Evolutionary conservation across 2,888 invertebrate species (phyloP).

Genomic region (Drosophila anomelani): DNA sequence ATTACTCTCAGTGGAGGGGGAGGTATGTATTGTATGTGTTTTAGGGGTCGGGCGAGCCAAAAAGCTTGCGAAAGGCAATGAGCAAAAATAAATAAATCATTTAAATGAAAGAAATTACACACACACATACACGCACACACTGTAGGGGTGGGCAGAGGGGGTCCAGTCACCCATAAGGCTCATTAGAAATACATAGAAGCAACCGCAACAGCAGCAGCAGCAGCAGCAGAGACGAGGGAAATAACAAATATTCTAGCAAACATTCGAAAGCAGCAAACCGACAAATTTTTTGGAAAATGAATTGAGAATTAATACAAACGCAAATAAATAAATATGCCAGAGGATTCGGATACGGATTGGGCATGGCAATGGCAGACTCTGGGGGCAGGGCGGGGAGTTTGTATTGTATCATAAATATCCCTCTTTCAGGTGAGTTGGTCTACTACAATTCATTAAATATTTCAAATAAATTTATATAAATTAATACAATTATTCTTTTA

Average conservation of each 20-base stretch:
- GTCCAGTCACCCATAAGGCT: constrained; percentile 59
- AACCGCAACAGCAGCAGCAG: constrained; percentile 20
- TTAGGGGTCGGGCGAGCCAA: constrained; percentile 11
- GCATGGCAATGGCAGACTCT: background rate
- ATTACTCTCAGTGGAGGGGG: constrained; percentile 4
- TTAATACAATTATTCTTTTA: background rate
- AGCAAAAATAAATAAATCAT: constrained; percentile 78
- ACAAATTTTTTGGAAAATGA: constrained; percentile 25
- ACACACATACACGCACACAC: constrained; percentile 20
- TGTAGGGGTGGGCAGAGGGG: background rate
- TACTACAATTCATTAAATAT: background rate
- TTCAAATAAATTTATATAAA: background rate
- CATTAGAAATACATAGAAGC: constrained; percentile 69
- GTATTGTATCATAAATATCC: background rate
- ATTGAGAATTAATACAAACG: constrained; percentile 30
- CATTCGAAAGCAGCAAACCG: constrained; percentile 20
- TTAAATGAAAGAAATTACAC: constrained; percentile 72
- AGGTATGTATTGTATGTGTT: background rate
- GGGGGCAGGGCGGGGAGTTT: background rate
- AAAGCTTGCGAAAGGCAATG: constrained; percentile 66
- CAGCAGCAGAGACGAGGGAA: constrained; percentile 1
- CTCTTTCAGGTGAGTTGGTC: background rate
- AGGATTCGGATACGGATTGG: background rate
- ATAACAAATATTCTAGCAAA: constrained; percentile 33
- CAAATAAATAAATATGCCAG: constrained; percentile 19